phyloP scores from a whole-genome alignment of 2,888 invertebrate species.

The Folsomia manolachei region DNA sequence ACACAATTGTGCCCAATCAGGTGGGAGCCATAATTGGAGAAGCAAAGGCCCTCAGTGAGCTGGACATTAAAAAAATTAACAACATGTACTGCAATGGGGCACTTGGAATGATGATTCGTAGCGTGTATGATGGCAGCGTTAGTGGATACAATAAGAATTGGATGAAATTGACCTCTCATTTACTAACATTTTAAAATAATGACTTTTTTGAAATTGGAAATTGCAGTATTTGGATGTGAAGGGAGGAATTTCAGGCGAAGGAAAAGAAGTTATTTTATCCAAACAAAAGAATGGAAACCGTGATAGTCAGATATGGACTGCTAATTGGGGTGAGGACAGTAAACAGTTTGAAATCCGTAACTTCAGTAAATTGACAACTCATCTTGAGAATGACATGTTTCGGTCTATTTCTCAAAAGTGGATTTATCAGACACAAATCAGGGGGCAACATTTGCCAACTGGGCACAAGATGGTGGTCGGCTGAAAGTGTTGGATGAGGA shows the following conservation, averaged over 20 bases:
- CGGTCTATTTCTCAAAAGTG: neutral
- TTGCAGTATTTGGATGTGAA: slow-evolving; percentile 3
- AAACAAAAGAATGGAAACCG: neutral
- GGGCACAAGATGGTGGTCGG: slow-evolving; percentile 1
- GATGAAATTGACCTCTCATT: too few species aligned
- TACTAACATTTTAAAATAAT: too few species aligned
- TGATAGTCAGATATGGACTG: neutral
- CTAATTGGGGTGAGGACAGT: neutral
- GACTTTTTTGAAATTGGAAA: too few species aligned
- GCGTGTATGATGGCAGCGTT: neutral
- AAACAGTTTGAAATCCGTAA: neutral
- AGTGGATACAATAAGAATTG: too few species aligned
- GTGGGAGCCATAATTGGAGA: neutral
- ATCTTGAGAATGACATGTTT: too few species aligned
- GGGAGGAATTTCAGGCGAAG: neutral
- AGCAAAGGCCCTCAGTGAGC: neutral
- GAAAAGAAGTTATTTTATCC: neutral
- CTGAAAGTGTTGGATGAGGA: slow-evolving; percentile 1
- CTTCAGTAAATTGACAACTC: too few species aligned
- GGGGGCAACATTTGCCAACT: neutral
- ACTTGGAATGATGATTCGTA: neutral
- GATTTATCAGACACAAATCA: neutral
- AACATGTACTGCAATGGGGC: slow-evolving; percentile 1
- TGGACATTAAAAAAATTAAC: slow-evolving; percentile 3
- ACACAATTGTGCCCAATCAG: neutral